These are phyloP conservation scores for Clitarchus hookeri DNA, from an alignment of 2,888 invertebrate genomes.

Conservation along the genomic window DNA sequence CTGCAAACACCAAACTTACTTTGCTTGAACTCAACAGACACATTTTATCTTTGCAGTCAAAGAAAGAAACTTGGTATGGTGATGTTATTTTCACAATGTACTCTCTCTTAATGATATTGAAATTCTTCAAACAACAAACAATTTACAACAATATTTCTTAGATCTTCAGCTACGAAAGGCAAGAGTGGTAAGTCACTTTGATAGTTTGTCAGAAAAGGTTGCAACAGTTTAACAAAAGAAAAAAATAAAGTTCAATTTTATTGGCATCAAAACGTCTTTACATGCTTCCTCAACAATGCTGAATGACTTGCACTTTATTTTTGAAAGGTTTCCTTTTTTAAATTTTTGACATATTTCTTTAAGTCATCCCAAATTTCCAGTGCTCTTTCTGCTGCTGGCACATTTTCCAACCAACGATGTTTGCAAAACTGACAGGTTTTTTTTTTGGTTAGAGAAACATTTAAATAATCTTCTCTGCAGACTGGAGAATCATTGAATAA, in stretches of 20 bases:
- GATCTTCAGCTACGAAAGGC: background rate
- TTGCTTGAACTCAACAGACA: background rate
- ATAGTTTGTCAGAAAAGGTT: background rate
- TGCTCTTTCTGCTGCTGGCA: too few species aligned
- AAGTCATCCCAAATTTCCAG: too few species aligned
- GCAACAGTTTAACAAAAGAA: background rate
- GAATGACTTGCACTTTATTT: too few species aligned
- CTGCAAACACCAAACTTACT: background rate
- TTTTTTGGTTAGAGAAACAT: too few species aligned
- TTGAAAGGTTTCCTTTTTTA: too few species aligned
- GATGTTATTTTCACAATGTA: background rate
- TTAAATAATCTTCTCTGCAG: too few species aligned
- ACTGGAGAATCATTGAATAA: too few species aligned
- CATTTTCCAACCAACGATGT: too few species aligned
- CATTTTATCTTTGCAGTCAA: background rate
- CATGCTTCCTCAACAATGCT: background rate
- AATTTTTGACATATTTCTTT: too few species aligned
- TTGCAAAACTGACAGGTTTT: too few species aligned
- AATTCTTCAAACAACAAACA: background rate
- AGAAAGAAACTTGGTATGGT: background rate
- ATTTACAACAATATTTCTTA: background rate
- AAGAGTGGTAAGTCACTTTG: background rate
- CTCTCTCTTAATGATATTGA: background rate
- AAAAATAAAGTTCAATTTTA: background rate
- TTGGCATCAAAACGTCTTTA: background rate